phyloP scores from a whole-genome alignment of 2,113 vertebrate genomes.

The Cebidichthys violaceus region DNA sequence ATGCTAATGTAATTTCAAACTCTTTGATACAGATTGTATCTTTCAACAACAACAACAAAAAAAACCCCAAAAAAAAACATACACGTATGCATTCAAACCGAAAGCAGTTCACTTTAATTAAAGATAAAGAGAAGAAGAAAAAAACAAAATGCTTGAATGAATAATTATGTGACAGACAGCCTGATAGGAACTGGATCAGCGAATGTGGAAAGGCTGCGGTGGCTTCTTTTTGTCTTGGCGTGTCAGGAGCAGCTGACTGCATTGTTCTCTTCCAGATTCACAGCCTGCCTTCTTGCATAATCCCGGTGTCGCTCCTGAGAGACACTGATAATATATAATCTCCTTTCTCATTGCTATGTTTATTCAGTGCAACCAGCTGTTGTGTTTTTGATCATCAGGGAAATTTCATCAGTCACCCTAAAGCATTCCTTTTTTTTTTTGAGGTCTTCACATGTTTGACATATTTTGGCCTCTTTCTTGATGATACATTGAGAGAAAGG shows the following conservation, averaged over 20 bases:
- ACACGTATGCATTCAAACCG: background rate
- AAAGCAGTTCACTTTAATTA: constrained; percentile 26
- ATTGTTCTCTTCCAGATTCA: constrained; percentile 77
- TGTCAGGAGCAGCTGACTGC: constrained; percentile 84
- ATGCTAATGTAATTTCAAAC: constrained; percentile 29
- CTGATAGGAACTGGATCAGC: constrained; percentile 46
- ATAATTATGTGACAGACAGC: constrained; percentile 44
- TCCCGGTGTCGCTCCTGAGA: constrained; percentile 58
- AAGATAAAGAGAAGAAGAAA: background rate
- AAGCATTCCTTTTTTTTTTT: constrained; percentile 12
- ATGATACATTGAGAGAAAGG: background rate
- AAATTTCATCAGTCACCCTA: constrained; percentile 20
- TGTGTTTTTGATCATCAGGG: constrained; percentile 32
- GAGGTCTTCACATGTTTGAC: background rate
- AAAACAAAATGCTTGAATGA: background rate
- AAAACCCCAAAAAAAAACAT: background rate
- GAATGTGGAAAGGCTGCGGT: constrained; percentile 48
- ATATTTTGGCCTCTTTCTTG: constrained; percentile 9
- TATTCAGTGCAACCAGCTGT: constrained; percentile 58
- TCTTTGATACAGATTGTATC: constrained; percentile 28
- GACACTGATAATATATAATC: constrained; percentile 63
- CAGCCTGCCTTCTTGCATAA: constrained; percentile 66
- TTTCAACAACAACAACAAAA: background rate
- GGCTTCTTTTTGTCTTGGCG: constrained; percentile 75
- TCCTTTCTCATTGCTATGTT: constrained; percentile 54